A percentile compares a stretch with the other conserved stretches of the same genome.
phyloP scores from a whole-genome alignment of 2,113 vertebrate species.

The Sialia sialis region DNA sequence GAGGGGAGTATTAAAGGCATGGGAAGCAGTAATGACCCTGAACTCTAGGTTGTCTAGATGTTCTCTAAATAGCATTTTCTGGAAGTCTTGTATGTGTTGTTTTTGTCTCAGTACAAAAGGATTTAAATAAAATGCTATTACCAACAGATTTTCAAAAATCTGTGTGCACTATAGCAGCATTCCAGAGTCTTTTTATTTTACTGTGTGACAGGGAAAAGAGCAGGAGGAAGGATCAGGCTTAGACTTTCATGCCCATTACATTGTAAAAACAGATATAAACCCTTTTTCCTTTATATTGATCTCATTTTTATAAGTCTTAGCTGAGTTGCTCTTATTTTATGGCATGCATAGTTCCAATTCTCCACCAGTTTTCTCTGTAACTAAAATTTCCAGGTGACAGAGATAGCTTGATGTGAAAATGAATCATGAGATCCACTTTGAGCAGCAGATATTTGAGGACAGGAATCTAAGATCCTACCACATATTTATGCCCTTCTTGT shows the following conservation, averaged over 20 bases:
- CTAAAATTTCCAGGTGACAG: background rate
- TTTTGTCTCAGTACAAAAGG: background rate
- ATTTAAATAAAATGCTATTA: background rate
- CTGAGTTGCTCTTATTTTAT: background rate
- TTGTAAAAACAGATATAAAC: background rate
- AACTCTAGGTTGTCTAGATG: background rate
- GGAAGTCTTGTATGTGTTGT: background rate
- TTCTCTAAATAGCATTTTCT: background rate
- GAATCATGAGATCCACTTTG: background rate
- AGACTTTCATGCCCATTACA: background rate
- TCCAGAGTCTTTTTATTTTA: background rate
- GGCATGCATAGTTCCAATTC: background rate
- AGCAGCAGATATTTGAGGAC: background rate
- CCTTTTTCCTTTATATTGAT: background rate
- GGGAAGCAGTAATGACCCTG: background rate
- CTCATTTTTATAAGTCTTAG: background rate
- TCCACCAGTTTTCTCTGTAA: background rate
- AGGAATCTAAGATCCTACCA: background rate
- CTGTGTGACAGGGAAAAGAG: background rate
- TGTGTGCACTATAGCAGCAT: background rate
- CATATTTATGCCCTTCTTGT: background rate
- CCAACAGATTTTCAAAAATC: background rate
- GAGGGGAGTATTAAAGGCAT: background rate
- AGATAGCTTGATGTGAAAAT: background rate
- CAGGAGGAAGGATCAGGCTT: background rate